Evolutionary conservation across 1,140 invertebrate genomes (phyloP).

Genomic region (Odontomachus brunneus): DNA sequence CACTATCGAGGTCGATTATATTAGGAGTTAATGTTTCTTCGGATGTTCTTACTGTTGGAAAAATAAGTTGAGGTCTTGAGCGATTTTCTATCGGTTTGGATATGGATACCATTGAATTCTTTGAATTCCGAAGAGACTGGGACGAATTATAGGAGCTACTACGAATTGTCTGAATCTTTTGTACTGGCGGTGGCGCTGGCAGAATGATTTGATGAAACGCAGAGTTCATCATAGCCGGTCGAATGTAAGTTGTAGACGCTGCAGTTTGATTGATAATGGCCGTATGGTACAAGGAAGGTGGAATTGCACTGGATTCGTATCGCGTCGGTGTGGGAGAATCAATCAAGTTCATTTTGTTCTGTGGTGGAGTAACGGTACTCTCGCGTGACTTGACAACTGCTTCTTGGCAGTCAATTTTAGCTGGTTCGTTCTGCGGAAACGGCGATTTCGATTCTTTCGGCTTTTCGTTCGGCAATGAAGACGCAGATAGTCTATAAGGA

Average conservation of each 20-base stretch:
- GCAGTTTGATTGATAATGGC: conserved; percentile 28
- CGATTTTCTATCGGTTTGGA: conserved; percentile 59
- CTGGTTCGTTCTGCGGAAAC: conserved; percentile 52
- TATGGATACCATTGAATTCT: conserved; percentile 79
- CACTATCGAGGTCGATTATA: conserved; percentile 82
- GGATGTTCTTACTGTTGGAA: conserved; percentile 50
- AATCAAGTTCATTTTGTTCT: background rate
- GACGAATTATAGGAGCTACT: conserved; percentile 26
- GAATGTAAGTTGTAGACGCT: conserved; percentile 11
- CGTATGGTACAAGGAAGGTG: conserved; percentile 3
- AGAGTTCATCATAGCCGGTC: background rate
- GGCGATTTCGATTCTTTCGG: background rate
- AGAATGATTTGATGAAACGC: background rate
- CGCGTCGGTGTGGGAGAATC: background rate
- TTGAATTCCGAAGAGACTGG: background rate
- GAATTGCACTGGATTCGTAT: conserved; percentile 15
- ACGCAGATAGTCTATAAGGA: conserved; percentile 17
- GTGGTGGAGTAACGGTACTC: conserved; percentile 41
- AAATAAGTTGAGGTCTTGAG: conserved; percentile 59
- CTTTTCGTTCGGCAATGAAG: conserved; percentile 18
- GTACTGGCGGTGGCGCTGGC: background rate
- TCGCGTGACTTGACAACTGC: conserved; percentile 64
- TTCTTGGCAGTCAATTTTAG: conserved; percentile 78
- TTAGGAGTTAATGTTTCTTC: conserved; percentile 60
- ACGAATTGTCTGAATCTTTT: too few species aligned